Evolutionary conservation across 2,113 vertebrate species (phyloP), one percentile per base, ranked within the genome.

Genomic region (Syngnathus scovelli): DNA sequence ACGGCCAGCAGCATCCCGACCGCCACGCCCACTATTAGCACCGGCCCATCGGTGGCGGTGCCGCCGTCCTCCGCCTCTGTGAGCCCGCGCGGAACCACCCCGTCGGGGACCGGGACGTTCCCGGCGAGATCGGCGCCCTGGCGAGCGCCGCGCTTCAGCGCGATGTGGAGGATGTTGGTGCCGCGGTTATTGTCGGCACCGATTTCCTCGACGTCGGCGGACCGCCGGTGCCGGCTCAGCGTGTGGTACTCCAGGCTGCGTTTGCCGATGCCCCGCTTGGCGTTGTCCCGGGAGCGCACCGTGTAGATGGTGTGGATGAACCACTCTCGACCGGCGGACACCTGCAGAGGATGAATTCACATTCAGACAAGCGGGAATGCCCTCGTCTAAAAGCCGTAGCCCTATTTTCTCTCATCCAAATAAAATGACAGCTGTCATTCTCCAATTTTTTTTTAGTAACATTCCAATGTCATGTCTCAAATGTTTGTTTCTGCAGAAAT

Each of bases 271-370:
- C 90, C 90, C 1, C 92, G 92, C 77, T 93, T 92, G 9, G 92
- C 68, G 0, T 80, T 94, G 55, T 92, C 92, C 69, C 91, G 93
- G 1, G 96, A 95, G 18, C 93, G 94, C 1, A 98, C 93, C 0
- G 95, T 98, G 80, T 98, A 98, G 86, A 98, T 93, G 6, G 95
- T 91, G 70, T 98, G 96, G 74, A 98, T 92, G 15, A 94, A 98
- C 96, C 96, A 98, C 78, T 98, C 96, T 54, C 95, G 90, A 8
- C 96, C 96, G 37, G 93, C 79, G n/a, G 95, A 88, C 15, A 97
- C 94, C 96, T 98, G 72, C 27, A 33, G 27, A 33, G 27, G 27
- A 3, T 2, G 27, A 33, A 3, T 33, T 33, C 27, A 2, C 27
- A 27, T 27, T 27, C 27, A 27, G 27, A 27, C 27, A 27, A 27